These are phyloP conservation scores for Abrostola tripartita DNA, from an alignment of 2,888 invertebrate species.

Conservation along the genomic window DNA sequence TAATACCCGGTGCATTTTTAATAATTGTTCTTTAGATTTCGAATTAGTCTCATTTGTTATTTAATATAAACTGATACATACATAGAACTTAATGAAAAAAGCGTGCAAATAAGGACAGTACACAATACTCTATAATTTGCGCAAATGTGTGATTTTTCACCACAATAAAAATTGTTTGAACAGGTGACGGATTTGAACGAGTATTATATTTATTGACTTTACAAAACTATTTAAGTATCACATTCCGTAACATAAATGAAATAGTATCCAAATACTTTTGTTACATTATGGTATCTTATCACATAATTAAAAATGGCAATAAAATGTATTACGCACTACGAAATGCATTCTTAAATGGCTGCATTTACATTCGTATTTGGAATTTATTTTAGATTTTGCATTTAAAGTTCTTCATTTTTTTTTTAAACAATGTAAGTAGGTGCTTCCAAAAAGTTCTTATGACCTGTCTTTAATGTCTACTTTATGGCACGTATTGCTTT, in stretches of 20 bases:
- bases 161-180: slow-evolving; percentile 9
- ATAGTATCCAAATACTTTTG: background rate
- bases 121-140: slow-evolving; percentile 3
- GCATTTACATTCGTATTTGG: background rate
- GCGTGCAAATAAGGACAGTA: background rate
- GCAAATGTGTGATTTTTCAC: slow-evolving; percentile 8
- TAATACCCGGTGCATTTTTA: too few species aligned
- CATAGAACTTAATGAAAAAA: background rate
- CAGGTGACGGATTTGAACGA: slow-evolving; percentile 15
- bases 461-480: too few species aligned
- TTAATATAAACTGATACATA: too few species aligned
- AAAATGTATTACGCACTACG: too few species aligned
- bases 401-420: slow-evolving; percentile 12
- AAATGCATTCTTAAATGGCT: too few species aligned
- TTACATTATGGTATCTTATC: too few species aligned
- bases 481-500: slow-evolving; percentile 37
- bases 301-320: too few species aligned
- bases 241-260: slow-evolving; percentile 11
- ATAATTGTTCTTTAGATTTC: too few species aligned
- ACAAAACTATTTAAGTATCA: slow-evolving; percentile 8
- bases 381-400: background rate
- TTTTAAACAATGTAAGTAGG: too few species aligned
- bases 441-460: too few species aligned
- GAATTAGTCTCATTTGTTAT: too few species aligned
- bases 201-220: slow-evolving; percentile 20